These are phyloP conservation scores for Morone chrysops DNA, from an alignment of 2,113 vertebrate genomes.

Conservation along the genomic window DNA sequence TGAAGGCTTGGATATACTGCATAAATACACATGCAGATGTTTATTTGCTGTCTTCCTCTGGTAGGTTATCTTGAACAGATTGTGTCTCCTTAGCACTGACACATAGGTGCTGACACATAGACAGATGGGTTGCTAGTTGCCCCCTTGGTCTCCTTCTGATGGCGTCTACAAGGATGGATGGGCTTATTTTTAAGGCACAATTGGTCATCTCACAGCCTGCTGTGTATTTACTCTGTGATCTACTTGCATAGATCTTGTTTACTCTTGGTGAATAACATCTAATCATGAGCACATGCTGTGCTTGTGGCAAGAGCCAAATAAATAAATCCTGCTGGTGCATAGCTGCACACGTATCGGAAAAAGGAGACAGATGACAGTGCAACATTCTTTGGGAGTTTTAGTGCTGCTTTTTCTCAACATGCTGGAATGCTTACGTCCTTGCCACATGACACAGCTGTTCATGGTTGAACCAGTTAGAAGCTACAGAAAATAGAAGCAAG, in stretches of 20 bases:
- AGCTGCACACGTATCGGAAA: slow-evolving; percentile 1
- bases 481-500: slow-evolving; percentile 38
- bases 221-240: slow-evolving; percentile 60
- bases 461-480: slow-evolving; percentile 45
- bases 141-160: slow-evolving; percentile 68
- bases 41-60: slow-evolving; percentile 73
- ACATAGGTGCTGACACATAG: slow-evolving; percentile 75
- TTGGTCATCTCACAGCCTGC: slow-evolving; percentile 68
- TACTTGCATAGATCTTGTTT: slow-evolving; percentile 56
- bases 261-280: slow-evolving; percentile 60
- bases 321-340: slow-evolving; percentile 46
- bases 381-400: slow-evolving; percentile 12
- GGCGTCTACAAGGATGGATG: slow-evolving; percentile 72
- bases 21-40: slow-evolving; percentile 82
- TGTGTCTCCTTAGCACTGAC: slow-evolving; percentile 73
- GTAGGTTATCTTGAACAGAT: slow-evolving; percentile 73
- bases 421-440: slow-evolving; percentile 27
- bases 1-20: slow-evolving; percentile 57
- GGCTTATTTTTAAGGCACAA: slow-evolving; percentile 66
- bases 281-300: slow-evolving; percentile 76
- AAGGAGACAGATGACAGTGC: neutral
- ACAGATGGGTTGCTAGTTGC: slow-evolving; percentile 77
- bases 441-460: slow-evolving; percentile 53
- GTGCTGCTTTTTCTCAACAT: slow-evolving; percentile 1
- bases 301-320: slow-evolving; percentile 50